phyloP scores from a whole-genome alignment of 2,888 invertebrate species.

The Hydrotaea cyrtoneurina region DNA sequence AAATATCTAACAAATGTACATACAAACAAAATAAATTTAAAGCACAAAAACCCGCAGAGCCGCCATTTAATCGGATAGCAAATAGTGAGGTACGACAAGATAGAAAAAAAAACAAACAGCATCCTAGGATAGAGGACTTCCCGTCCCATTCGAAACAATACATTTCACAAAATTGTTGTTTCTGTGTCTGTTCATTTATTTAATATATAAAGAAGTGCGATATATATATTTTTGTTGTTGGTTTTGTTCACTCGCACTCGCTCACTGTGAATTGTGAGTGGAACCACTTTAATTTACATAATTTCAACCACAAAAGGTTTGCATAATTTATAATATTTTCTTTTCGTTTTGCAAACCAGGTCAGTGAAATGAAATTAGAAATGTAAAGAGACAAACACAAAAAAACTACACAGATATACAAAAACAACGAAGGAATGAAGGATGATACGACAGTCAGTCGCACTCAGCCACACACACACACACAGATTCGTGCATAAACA shows the following conservation, averaged over 20 bases:
- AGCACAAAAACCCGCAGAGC: too few relatives aligned
- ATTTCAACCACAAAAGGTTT: slow-evolving; percentile 65
- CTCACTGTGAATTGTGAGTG: slow-evolving; percentile 45
- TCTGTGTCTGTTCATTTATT: slow-evolving; percentile 16
- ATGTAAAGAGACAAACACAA: slow-evolving; percentile 35
- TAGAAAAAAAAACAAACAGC: not conserved
- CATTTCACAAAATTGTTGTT: slow-evolving; percentile 1
- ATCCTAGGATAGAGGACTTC: not conserved
- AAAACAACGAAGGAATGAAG: slow-evolving; percentile 18
- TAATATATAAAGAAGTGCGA: slow-evolving; percentile 13
- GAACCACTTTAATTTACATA: slow-evolving; percentile 67
- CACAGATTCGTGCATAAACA: slow-evolving; percentile 16
- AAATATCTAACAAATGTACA: too few relatives aligned
- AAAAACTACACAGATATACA: slow-evolving; percentile 28
- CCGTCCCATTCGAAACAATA: not conserved
- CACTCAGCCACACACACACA: slow-evolving; percentile 8
- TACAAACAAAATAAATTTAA: too few relatives aligned
- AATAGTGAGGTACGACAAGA: not conserved
- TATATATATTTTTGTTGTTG: slow-evolving; percentile 8
- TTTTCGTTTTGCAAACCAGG: slow-evolving; percentile 61
- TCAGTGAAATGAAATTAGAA: slow-evolving; percentile 64
- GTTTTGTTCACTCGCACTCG: slow-evolving; percentile 1
- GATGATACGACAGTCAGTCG: slow-evolving; percentile 5
- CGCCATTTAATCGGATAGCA: not conserved
- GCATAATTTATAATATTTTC: slow-evolving; percentile 60